Base-by-base conservation (phyloP, 2,888 invertebrate genomes). In the Parnassius glacialis region DNA sequence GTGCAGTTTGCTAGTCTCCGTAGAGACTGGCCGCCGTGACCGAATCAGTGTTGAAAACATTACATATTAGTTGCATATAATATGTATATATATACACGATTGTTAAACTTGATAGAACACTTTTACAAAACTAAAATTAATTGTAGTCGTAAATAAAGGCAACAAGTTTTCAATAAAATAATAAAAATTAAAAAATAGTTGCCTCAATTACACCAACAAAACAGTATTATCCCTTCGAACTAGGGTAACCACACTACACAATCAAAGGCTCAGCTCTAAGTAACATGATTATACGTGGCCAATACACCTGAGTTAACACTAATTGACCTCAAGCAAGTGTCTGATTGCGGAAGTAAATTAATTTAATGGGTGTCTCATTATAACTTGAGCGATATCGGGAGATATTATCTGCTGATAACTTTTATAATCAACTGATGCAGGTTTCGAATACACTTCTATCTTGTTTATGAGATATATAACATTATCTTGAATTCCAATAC, bases 291-390 rank as follows among this genome's bases (percentile, higher is more conserved):
- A 50, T 43, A 60, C 44, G 34, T 50, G 50, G 50, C 50, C 60
- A 44, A 44, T 60, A 55, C 43, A 10, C 3, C 13, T 10, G 41
- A 48, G 45, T 41, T 42, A 16, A 47, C 48, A 41, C 56, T 48
- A 43, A 58, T 43, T 51, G 48, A 53, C 53, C 58, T 53, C 43
- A 43, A 50, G 16, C 52, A 34, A 53, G 59, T 59, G 53, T 50
- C 51, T n/a, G 16, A 11, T 60, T 13, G 45, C 50, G 62, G 57
- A 51, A 58, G 57, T 53, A 2, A 57, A 62, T 62, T 57, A 57
- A 25, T 48, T 57, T 58, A 62, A 53, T 50, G 44, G 48, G 58
- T 20, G 34, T 45, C 60, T 61, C 55, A 51, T 61, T 55, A 56
- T 55, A 54, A 13, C 48, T 47, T 47, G 10, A 62, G 48, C 50